phyloP scores from a whole-genome alignment of 2,113 vertebrate genomes.

The Trichechus manatus region DNA sequence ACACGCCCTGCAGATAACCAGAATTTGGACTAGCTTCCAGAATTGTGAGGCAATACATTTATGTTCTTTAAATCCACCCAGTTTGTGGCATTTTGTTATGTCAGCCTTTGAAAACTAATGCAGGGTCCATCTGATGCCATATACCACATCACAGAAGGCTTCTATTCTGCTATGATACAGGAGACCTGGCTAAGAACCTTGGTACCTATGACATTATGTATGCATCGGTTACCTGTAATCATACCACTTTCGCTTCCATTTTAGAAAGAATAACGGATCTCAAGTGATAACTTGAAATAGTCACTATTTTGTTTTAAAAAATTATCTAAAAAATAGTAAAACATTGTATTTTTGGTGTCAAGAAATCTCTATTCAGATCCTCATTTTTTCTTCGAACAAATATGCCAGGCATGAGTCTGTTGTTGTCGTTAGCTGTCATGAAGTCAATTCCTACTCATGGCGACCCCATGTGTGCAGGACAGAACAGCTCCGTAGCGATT shows the following conservation, averaged over 20 bases:
- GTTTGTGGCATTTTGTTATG: background rate
- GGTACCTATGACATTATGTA: fast-evolving
- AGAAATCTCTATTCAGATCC: background rate
- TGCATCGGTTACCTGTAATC: no score
- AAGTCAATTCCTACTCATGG: no score
- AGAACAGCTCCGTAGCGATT: no score
- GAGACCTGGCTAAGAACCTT: background rate
- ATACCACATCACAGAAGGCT: background rate
- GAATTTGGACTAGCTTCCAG: background rate
- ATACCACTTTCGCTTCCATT: background rate
- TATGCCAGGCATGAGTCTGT: background rate
- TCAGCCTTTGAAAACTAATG: no score
- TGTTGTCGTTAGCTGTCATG: no score
- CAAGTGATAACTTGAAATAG: background rate
- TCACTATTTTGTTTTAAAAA: background rate
- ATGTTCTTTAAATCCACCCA: background rate
- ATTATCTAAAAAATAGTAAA: background rate
- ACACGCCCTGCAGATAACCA: background rate
- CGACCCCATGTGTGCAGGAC: no score
- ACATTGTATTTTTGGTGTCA: background rate
- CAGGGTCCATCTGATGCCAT: background rate
- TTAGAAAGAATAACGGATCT: background rate
- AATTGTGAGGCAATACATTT: background rate
- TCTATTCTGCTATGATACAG: background rate
- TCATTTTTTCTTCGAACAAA: background rate